Evolutionary conservation across 2,888 invertebrate species (phyloP).

Genomic region (Cephalotes varians): DNA sequence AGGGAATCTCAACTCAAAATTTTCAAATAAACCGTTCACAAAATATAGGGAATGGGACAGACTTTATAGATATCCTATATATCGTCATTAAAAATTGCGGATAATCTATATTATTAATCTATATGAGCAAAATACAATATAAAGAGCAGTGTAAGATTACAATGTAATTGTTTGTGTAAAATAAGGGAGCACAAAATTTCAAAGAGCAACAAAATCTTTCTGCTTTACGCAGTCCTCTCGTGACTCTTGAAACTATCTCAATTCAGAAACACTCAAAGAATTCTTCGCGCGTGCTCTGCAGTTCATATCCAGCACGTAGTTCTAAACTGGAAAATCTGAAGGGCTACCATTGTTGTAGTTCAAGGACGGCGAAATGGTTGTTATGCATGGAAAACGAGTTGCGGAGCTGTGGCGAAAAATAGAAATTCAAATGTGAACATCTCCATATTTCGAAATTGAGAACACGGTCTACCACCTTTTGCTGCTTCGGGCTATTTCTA

Average conservation of each 20-base stretch:
- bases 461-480: neutral
- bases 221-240: slow-evolving; percentile 15
- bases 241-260: slow-evolving; percentile 58
- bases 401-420: slow-evolving; percentile 27
- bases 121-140: neutral
- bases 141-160: neutral
- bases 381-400: slow-evolving; percentile 48
- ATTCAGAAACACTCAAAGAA: slow-evolving; percentile 53
- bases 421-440: slow-evolving; percentile 47
- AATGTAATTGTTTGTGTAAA: neutral
- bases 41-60: no score
- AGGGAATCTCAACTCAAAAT: no score
- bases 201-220: slow-evolving; percentile 23
- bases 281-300: slow-evolving; percentile 38
- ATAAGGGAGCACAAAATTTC: neutral
- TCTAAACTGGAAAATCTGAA: slow-evolving; percentile 56
- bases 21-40: no score
- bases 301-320: slow-evolving; percentile 45
- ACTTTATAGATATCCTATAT: neutral
- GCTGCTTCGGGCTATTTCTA: neutral
- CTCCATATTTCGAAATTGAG: slow-evolving; percentile 40
- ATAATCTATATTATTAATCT: neutral
- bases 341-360: slow-evolving; percentile 35
- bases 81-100: neutral
- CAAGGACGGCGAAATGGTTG: slow-evolving; percentile 40